Evolutionary conservation across 2,113 vertebrate species (phyloP).

Genomic region (Chelonoidis abingdonii): DNA sequence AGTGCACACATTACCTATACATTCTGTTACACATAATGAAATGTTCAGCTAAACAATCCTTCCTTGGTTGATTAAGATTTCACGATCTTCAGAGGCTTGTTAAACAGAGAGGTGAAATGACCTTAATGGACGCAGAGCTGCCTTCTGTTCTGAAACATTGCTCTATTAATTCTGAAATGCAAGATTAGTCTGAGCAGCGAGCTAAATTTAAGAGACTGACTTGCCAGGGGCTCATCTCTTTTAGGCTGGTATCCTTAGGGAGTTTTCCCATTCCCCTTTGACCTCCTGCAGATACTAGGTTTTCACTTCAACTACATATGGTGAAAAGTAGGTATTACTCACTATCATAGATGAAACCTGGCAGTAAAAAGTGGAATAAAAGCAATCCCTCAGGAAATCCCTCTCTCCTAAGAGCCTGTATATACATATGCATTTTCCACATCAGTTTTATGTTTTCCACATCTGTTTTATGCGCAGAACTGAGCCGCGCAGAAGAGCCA

Average conservation of each 20-base stretch:
- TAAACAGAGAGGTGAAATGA: constrained; percentile 9
- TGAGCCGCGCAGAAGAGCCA: background rate
- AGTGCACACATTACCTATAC: background rate
- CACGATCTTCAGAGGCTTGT: background rate
- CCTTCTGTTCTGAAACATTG: background rate
- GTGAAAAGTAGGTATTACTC: constrained; percentile 20
- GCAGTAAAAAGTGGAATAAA: constrained; percentile 55
- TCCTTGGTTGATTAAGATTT: constrained; percentile 3
- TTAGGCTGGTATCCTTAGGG: constrained; percentile 25
- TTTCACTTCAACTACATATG: constrained; percentile 29
- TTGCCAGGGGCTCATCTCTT: background rate
- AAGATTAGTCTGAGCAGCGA: background rate
- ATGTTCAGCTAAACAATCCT: background rate
- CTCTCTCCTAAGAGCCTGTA: background rate
- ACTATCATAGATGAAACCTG: constrained; percentile 26
- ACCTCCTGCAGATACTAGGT: constrained; percentile 40
- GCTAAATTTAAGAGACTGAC: constrained; percentile 17
- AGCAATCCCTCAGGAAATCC: constrained; percentile 9
- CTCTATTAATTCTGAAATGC: constrained; percentile 1
- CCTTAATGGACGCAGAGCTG: background rate
- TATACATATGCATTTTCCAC: background rate
- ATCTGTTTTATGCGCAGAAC: background rate
- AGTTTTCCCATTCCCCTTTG: constrained; percentile 43
- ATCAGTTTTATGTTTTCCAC: background rate
- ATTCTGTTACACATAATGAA: background rate